Evolutionary conservation across 2,888 invertebrate genomes (phyloP).

Genomic region (Drosophila macrospina): DNA sequence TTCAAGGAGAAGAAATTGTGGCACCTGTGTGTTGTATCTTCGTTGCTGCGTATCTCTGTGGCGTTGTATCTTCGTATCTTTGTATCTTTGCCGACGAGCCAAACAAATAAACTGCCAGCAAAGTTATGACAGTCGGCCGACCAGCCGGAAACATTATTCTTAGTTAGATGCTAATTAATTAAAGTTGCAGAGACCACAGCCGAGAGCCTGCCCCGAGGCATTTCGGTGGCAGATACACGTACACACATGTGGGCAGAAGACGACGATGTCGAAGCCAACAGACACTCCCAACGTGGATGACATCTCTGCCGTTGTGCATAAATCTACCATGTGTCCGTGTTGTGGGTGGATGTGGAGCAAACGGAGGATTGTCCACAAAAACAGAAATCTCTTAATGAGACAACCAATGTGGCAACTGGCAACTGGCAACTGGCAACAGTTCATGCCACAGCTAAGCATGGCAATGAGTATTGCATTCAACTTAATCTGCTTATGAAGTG

Average conservation of each 20-base stretch:
- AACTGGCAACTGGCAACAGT: slow-evolving; percentile 24
- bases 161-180: slow-evolving; percentile 80
- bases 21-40: slow-evolving; percentile 66
- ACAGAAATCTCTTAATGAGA: slow-evolving; percentile 14
- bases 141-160: slow-evolving; percentile 77
- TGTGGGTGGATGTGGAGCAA: slow-evolving; percentile 39
- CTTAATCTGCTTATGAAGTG: slow-evolving; percentile 10
- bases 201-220: slow-evolving; percentile 13
- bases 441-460: slow-evolving; percentile 14
- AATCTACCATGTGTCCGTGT: slow-evolving; percentile 27
- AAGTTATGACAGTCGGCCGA: slow-evolving; percentile 73
- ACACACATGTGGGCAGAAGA: slow-evolving; percentile 41
- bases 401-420: slow-evolving; percentile 27
- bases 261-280: neutral
- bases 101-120: slow-evolving; percentile 68
- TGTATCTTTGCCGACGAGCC: slow-evolving; percentile 48
- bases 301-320: slow-evolving; percentile 51
- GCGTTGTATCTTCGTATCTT: slow-evolving; percentile 14
- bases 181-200: slow-evolving; percentile 36
- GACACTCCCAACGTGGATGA: slow-evolving; percentile 39
- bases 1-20: slow-evolving; percentile 43
- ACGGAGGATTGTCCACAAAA: slow-evolving; percentile 8
- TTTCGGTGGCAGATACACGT: slow-evolving; percentile 37
- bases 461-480: slow-evolving; percentile 11
- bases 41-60: slow-evolving; percentile 24